Conservation (phyloP, 2,888 invertebrate species). For the Polydrusus pterygomalis region DNA sequence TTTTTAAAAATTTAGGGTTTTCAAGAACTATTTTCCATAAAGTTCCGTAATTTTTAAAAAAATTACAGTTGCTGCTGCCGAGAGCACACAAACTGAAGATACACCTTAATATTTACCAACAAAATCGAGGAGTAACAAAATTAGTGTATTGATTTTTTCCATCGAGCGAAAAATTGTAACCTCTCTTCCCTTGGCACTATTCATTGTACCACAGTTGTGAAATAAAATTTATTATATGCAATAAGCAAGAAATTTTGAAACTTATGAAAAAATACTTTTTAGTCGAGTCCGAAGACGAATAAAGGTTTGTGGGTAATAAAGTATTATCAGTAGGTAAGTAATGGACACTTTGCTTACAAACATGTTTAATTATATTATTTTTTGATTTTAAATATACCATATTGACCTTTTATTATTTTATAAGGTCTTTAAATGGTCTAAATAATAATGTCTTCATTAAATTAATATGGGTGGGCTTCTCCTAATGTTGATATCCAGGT, state of each 20-base stretch:
- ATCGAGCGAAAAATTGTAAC: no score
- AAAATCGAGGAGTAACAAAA: no score
- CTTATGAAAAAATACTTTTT: background rate
- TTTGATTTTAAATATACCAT: background rate
- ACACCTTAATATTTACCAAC: no score
- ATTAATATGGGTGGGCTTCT: no score
- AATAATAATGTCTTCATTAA: background rate
- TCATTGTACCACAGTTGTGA: background rate
- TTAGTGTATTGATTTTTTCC: no score
- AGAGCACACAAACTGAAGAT: no score
- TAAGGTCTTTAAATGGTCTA: background rate
- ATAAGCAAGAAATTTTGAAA: background rate
- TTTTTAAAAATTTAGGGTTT: no score
- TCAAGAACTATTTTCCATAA: no score
- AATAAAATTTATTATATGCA: background rate
- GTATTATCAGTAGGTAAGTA: background rate
- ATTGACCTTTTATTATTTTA: background rate
- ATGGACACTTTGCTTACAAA: conserved; percentile 4
- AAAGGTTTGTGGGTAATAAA: background rate
- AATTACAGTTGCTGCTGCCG: no score
- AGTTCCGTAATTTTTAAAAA: no score
- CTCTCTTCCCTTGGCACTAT: background rate
- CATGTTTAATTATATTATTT: conserved; percentile 7
- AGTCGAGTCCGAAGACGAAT: no score
- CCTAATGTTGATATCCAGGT: background rate